Percentiles rank a stretch among this genome's conserved stretches.
Evolutionary conservation across 2,888 invertebrate genomes (phyloP).

Genomic region (Epirrita christyi): DNA sequence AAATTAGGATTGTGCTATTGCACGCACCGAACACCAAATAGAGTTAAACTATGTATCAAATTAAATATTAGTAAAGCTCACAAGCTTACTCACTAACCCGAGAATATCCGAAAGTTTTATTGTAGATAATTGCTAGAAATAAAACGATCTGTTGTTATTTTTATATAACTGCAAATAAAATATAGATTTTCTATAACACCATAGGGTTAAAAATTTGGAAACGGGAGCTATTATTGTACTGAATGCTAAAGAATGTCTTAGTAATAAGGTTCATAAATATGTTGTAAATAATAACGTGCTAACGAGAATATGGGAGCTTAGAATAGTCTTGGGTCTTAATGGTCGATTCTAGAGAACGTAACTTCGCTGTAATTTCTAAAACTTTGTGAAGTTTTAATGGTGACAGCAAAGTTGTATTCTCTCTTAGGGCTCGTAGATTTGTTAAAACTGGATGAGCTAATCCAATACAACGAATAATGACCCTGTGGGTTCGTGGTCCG

Average conservation of each 20-base stretch:
- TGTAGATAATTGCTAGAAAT: conserved; percentile 79
- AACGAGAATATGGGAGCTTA: conserved; percentile 31
- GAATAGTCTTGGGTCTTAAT: conserved; percentile 22
- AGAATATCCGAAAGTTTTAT: conserved; percentile 63
- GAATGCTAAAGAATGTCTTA: conserved; percentile 24
- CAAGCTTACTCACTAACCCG: conserved; percentile 73
- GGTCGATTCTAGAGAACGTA: conserved; percentile 8
- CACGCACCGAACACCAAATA: conserved; percentile 82
- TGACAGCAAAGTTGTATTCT: conserved; percentile 29
- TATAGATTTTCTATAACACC: conserved; percentile 80
- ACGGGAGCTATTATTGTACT: conserved; percentile 38
- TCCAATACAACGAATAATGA: conserved; percentile 73
- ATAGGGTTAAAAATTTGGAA: conserved; percentile 60
- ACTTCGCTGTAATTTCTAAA: conserved; percentile 17
- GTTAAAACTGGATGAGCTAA: conserved; percentile 67
- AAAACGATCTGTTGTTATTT: conserved; percentile 80
- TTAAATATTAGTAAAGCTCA: conserved; percentile 68
- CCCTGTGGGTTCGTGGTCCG: conserved; percentile 42
- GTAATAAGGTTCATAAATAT: conserved; percentile 24
- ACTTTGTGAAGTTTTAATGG: conserved; percentile 24
- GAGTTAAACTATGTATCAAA: conserved; percentile 64
- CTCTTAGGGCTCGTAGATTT: conserved; percentile 32
- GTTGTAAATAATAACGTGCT: conserved; percentile 30
- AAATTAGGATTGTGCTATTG: conserved; percentile 82
- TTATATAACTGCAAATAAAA: conserved; percentile 81